Percentiles rank a stretch among this genome's conserved stretches.
These are phyloP conservation scores for Ictidomys tridecemlineatus DNA, from an alignment of 2,113 vertebrate species.

Conservation along the genomic window DNA sequence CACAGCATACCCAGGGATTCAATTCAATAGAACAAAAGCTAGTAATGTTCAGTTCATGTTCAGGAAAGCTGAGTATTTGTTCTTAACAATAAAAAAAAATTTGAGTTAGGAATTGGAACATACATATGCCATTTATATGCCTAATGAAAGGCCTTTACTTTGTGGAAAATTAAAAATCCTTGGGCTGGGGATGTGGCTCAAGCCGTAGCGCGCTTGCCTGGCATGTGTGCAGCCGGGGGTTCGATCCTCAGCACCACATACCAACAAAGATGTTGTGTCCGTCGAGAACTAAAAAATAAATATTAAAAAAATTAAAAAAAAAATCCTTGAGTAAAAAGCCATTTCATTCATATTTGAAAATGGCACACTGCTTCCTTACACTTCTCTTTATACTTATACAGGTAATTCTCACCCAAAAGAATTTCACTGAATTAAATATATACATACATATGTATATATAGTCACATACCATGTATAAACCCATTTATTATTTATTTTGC, in stretches of 20 bases:
- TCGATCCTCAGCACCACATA: no score
- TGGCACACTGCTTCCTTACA: not conserved
- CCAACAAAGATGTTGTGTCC: no score
- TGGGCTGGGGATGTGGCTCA: no score
- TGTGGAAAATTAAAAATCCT: constrained; percentile 41
- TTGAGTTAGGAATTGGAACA: not conserved
- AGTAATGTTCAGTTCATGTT: constrained; percentile 3
- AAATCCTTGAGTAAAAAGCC: constrained; percentile 28
- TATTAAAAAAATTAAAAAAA: no score
- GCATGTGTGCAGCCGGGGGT: no score
- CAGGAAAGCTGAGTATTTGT: constrained; percentile 12
- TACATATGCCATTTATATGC: not conserved
- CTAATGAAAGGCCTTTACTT: constrained; percentile 17
- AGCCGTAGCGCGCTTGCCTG: no score
- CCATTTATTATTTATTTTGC: not conserved
- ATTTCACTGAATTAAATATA: not conserved
- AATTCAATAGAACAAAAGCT: constrained; percentile 17
- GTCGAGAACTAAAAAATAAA: no score
- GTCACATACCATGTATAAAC: no score
- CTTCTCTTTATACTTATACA: constrained; percentile 43
- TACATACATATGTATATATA: not conserved
- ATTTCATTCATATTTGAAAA: constrained; percentile 52
- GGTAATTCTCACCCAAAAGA: not conserved
- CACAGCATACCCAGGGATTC: constrained; percentile 2
- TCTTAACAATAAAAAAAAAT: constrained; percentile 33